Conservation (phyloP, 1,140 invertebrate genomes). For the Trichomalopsis sarcophagae region DNA sequence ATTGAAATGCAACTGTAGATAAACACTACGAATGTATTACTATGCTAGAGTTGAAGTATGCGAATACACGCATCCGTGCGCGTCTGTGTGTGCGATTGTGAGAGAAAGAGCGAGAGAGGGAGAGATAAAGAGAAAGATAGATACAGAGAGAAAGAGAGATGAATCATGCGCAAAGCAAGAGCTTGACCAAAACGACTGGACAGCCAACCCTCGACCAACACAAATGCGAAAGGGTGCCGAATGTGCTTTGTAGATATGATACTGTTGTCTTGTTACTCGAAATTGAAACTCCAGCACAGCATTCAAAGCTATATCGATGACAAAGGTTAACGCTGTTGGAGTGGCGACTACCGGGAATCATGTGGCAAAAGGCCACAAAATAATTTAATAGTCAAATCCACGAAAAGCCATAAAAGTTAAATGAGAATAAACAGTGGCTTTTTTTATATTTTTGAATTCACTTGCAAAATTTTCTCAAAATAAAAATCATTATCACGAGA, state of each 20-base stretch:
- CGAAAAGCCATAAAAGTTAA: neutral
- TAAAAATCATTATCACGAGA: too few species aligned
- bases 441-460: neutral
- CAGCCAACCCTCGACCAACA: constrained; percentile 35
- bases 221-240: constrained; percentile 46
- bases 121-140: constrained; percentile 6
- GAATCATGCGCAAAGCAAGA: constrained; percentile 1
- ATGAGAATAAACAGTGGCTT: neutral
- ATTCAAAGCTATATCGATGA: constrained; percentile 55
- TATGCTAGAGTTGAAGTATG: neutral
- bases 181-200: constrained; percentile 45
- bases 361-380: constrained; percentile 35
- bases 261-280: constrained; percentile 54
- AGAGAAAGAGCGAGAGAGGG: neutral
- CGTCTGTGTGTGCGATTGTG: neutral
- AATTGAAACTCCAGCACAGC: constrained; percentile 52
- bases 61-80: too few species aligned
- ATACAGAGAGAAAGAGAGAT: constrained; percentile 31
- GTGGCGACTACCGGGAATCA: constrained; percentile 37
- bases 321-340: constrained; percentile 55
- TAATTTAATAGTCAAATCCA: constrained; percentile 14
- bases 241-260: constrained; percentile 55
- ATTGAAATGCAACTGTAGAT: too few species aligned
- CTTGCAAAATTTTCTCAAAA: too few species aligned
- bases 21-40: neutral